Percentiles rank a stretch among this genome's conserved stretches.
Evolutionary conservation across 2,797 vertebrate species (phyloP).

Genomic region (Sciurus carolinensis): DNA sequence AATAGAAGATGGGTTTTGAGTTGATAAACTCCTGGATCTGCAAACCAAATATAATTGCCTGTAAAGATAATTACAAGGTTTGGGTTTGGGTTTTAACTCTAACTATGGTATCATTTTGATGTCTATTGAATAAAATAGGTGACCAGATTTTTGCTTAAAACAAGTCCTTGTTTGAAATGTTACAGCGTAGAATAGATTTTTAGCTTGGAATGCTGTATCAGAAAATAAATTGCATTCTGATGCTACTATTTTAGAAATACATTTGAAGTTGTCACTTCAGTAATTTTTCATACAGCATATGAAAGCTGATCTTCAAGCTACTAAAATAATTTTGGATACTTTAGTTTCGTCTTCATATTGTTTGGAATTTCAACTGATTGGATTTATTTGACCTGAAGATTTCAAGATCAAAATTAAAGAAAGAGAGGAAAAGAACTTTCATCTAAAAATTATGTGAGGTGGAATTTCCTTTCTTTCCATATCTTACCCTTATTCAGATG

Average conservation of each 20-base stretch:
- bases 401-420: background rate
- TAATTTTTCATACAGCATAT: conserved; percentile 47
- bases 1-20: conserved; percentile 54
- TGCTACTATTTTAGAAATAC: conserved; percentile 47
- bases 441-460: conserved; percentile 21
- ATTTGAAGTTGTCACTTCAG: conserved; percentile 52
- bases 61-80: conserved; percentile 63
- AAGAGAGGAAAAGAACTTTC: background rate
- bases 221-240: conserved; percentile 60
- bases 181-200: conserved; percentile 61
- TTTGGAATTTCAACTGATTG: background rate
- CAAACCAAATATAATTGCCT: conserved; percentile 62
- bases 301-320: conserved; percentile 49
- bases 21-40: conserved; percentile 44
- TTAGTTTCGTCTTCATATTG: background rate
- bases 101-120: conserved; percentile 66
- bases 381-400: background rate
- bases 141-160: conserved; percentile 51
- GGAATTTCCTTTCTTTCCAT: background rate
- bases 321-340: conserved; percentile 64
- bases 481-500: background rate
- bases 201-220: conserved; percentile 59
- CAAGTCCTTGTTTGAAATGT: conserved; percentile 43
- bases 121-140: conserved; percentile 14
- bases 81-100: background rate